These are phyloP conservation scores for Xiphorhynchus elegans DNA, from an alignment of 2,113 vertebrate species.

Conservation along the genomic window DNA sequence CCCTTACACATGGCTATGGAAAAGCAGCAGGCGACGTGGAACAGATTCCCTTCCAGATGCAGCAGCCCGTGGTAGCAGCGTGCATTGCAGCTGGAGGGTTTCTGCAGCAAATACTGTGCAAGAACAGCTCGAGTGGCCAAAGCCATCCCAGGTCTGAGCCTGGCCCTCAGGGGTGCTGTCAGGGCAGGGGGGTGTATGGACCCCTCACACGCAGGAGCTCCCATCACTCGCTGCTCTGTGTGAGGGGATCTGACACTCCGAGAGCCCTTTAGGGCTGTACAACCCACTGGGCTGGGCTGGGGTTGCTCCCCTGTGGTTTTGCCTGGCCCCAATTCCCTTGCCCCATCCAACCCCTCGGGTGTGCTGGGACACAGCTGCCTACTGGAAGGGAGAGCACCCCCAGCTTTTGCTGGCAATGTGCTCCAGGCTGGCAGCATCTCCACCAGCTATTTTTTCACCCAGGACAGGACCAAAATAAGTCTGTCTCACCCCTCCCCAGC, in stretches of 20 bases:
- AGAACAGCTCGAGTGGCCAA: background rate
- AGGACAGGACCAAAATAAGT: slow-evolving; percentile 43
- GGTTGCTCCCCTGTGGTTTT: background rate
- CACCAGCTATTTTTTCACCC: slow-evolving; percentile 9
- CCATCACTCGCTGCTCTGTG: accelerated
- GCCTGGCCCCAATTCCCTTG: background rate
- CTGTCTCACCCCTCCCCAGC: background rate
- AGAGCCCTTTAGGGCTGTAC: background rate
- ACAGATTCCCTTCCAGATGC: slow-evolving; percentile 24
- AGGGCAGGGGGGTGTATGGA: background rate
- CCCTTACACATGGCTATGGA: background rate
- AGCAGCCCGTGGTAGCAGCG: background rate
- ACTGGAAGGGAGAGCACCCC: background rate
- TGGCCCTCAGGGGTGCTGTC: background rate
- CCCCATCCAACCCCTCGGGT: background rate
- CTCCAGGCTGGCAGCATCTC: background rate
- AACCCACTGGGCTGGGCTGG: accelerated
- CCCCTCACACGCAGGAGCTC: accelerated
- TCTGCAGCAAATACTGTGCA: background rate
- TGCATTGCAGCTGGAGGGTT: background rate
- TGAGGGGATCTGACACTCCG: background rate
- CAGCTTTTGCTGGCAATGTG: background rate
- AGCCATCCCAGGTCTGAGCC: background rate
- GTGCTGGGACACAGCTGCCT: background rate
- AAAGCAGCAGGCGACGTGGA: background rate